Percentiles rank a stretch among this genome's conserved stretches.
Conservation (phyloP, 2,888 invertebrate species). For the Zaprionus obscuricornis region DNA sequence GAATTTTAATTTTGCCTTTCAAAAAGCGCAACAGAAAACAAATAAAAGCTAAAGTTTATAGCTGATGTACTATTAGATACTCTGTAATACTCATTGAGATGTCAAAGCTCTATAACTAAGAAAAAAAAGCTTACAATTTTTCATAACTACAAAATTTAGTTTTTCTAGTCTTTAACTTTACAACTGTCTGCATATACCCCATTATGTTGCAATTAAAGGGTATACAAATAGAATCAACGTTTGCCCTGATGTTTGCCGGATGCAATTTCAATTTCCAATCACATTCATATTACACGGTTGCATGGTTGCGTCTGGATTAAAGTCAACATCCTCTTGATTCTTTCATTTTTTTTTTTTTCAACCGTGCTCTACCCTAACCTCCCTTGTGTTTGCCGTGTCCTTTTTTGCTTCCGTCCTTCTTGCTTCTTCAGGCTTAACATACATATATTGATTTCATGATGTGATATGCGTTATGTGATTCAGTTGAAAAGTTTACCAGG, state of each 20-base stretch:
- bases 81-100: too few species aligned
- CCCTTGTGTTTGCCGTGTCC: too few species aligned
- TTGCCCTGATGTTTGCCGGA: conserved; percentile 58
- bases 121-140: too few species aligned
- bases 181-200: too few species aligned
- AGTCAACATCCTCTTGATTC: conserved; percentile 6
- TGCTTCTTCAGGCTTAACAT: conserved; percentile 30
- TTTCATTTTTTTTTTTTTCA: too few species aligned
- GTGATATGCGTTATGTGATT: conserved; percentile 35
- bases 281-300: conserved; percentile 73
- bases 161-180: too few species aligned
- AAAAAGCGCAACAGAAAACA: conserved; percentile 19
- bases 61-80: too few species aligned
- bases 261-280: conserved; percentile 77
- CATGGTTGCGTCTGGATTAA: conserved; percentile 56
- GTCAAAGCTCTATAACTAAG: background rate
- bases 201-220: too few species aligned
- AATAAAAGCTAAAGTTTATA: background rate
- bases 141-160: too few species aligned
- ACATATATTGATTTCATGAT: conserved; percentile 49
- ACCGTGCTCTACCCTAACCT: too few species aligned
- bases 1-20: conserved; percentile 52
- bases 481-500: conserved; percentile 31
- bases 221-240: conserved; percentile 15
- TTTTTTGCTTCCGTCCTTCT: too few species aligned